Evolutionary conservation across 2,888 invertebrate species (phyloP).

Genomic region (Lasioglossum pauxillum): DNA sequence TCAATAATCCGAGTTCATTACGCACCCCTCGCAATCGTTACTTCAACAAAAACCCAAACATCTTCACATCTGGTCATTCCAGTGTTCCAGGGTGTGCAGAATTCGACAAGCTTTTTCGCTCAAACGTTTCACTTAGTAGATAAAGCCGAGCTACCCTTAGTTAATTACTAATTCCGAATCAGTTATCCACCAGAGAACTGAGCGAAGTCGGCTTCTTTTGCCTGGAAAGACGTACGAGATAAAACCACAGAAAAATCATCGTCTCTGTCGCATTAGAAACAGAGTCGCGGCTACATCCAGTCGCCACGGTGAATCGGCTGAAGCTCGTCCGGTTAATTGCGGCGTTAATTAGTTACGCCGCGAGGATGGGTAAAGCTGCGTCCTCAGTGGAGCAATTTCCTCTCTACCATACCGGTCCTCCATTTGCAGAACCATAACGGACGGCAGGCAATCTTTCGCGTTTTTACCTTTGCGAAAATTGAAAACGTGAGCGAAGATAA

Average conservation of each 20-base stretch:
- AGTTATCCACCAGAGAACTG: not conserved
- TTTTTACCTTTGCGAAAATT: not conserved
- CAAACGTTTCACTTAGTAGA: not conserved
- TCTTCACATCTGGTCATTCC: not conserved
- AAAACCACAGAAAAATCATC: not conserved
- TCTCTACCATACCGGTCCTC: not conserved
- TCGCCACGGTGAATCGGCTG: not conserved
- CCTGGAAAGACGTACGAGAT: not conserved
- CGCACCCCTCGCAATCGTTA: not conserved
- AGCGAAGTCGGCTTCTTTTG: not conserved
- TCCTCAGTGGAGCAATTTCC: not conserved
- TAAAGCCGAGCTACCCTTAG: not conserved
- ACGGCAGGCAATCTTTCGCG: too few relatives aligned
- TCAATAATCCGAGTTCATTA: not conserved
- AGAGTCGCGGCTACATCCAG: not conserved
- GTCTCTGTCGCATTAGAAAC: not conserved
- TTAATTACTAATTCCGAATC: not conserved
- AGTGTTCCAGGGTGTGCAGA: not conserved
- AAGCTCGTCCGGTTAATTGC: not conserved
- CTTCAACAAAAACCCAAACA: not conserved
- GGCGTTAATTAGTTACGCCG: not conserved
- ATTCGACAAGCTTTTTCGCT: not conserved
- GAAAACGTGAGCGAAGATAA: not conserved
- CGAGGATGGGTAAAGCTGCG: not conserved
- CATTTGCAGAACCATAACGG: not conserved